Evolutionary conservation across 2,888 invertebrate genomes (phyloP).

Genomic region (Mythimna impura): DNA sequence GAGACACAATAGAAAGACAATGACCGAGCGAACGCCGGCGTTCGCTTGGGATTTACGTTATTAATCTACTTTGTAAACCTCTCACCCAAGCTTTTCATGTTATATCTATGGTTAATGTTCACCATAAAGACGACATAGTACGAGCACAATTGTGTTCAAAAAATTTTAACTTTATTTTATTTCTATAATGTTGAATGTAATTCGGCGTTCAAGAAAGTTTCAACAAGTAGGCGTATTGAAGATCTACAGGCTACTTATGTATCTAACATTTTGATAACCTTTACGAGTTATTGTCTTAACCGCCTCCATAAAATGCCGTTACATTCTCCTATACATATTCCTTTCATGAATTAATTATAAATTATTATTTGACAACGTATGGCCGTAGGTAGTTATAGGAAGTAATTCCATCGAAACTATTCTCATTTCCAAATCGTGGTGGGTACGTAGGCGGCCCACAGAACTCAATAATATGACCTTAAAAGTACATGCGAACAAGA

Average conservation of each 20-base stretch:
- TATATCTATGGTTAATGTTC: constrained; percentile 50
- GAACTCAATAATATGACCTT: constrained; percentile 83
- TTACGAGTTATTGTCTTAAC: constrained; percentile 44
- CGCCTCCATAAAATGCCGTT: constrained; percentile 25
- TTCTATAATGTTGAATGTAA: constrained; percentile 40
- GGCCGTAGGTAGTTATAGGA: constrained; percentile 13
- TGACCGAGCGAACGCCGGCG: too few relatives aligned
- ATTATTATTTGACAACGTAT: constrained; percentile 21
- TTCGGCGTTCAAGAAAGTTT: constrained; percentile 45
- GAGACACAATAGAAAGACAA: too few relatives aligned
- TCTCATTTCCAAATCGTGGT: constrained; percentile 55
- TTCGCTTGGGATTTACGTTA: constrained; percentile 60
- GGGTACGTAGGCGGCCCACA: constrained; percentile 74
- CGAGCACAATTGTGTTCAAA: constrained; percentile 32
- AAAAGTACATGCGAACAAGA: constrained; percentile 81
- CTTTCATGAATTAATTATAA: constrained; percentile 29
- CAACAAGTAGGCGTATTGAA: constrained; percentile 44
- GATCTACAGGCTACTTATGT: constrained; percentile 18
- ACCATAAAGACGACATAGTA: constrained; percentile 52
- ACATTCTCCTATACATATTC: constrained; percentile 24
- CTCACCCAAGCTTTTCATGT: constrained; percentile 47
- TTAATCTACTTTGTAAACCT: constrained; percentile 60
- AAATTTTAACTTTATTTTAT: constrained; percentile 22
- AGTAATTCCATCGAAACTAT: constrained; percentile 46
- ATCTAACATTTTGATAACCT: constrained; percentile 54